A percentile compares a stretch with the other conserved stretches of the same genome.
Evolutionary conservation across 2,888 invertebrate species (phyloP).

Genomic region (Apamea monoglypha): DNA sequence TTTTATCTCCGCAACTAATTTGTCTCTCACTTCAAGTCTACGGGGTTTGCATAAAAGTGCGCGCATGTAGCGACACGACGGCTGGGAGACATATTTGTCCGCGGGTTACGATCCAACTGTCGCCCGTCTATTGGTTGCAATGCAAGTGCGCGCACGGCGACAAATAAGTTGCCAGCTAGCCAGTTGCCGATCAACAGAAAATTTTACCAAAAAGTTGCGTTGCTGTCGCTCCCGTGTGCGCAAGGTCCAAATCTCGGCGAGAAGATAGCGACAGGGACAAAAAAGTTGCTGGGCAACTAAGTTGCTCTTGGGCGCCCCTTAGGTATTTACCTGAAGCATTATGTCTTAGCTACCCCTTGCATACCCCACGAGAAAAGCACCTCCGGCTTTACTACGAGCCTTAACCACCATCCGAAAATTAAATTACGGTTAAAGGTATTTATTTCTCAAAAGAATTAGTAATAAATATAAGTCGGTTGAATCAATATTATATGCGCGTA

Average conservation of each 20-base stretch:
- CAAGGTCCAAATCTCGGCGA: too few species aligned
- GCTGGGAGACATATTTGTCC: too few species aligned
- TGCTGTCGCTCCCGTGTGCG: not conserved
- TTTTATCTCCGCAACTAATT: too few species aligned
- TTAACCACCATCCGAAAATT: slow-evolving; percentile 16
- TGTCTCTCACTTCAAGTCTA: too few species aligned
- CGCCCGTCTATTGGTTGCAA: too few species aligned
- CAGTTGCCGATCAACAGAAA: not conserved
- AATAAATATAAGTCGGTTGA: not conserved
- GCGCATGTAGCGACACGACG: too few species aligned
- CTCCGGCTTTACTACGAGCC: slow-evolving; percentile 7
- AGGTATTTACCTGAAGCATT: slow-evolving; percentile 4
- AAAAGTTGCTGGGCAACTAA: too few species aligned
- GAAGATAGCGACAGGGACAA: too few species aligned
- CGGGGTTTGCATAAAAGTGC: too few species aligned
- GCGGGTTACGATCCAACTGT: too few species aligned
- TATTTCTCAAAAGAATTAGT: not conserved
- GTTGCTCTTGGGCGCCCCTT: not conserved
- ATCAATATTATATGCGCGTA: not conserved
- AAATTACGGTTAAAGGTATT: not conserved
- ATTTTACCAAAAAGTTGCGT: not conserved
- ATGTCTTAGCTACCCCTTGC: not conserved
- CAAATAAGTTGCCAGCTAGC: too few species aligned
- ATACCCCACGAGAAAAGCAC: slow-evolving; percentile 2
- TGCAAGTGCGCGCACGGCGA: too few species aligned